Evolutionary conservation across 2,797 vertebrate species (phyloP), one percentile per base, ranked within the genome.

Genomic region (Cirrhinus mrigala): DNA sequence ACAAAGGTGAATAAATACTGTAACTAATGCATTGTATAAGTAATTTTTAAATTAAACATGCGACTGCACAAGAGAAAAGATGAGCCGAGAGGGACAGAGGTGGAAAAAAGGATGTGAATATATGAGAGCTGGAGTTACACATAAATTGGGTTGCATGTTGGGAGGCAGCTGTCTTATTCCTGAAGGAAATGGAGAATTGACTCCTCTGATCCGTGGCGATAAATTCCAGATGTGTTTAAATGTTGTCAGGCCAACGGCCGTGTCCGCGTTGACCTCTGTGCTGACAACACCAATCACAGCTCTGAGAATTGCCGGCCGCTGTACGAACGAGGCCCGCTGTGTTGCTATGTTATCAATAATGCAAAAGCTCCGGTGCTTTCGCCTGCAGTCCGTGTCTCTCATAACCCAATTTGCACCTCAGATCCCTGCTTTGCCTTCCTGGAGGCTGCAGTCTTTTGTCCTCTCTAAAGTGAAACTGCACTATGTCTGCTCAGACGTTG

Each of bases 171-270:
- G 48, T 37, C 46, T 52, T 52, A 73, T 78, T 82, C 62, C 60
- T 58, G 40, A 8, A 81, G 85, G 85, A 70, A 82, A 60, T 69
- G 20, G 37, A 62, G 37, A 64, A 78, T 48, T 60, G 64, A 86
- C 79, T 82, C 62, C 27, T 74, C 58, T 46, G 60, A 77, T 82
- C 40, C 64, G 2, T 27, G 79, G 37, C 29, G 1, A 86, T 50
- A 56, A 27, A 64, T 84, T 89, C 81, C 88, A 87, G 88, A 86
- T 87, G 86, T 87, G 69, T 27, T 44, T 75, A 37, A 73, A 64
- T 66, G 27, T 52, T 80, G 76, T 79, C 75, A 85, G 76, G 79
- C 20, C 2, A 15, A 68, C 62, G 54, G 14, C 22, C 40, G 4
- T 74, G 40, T 85, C 82, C 24, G 12, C 16, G 1, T 60, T 73